Evolutionary conservation across 1,140 invertebrate genomes (phyloP).

Genomic region (Drosophila mojavensis): DNA sequence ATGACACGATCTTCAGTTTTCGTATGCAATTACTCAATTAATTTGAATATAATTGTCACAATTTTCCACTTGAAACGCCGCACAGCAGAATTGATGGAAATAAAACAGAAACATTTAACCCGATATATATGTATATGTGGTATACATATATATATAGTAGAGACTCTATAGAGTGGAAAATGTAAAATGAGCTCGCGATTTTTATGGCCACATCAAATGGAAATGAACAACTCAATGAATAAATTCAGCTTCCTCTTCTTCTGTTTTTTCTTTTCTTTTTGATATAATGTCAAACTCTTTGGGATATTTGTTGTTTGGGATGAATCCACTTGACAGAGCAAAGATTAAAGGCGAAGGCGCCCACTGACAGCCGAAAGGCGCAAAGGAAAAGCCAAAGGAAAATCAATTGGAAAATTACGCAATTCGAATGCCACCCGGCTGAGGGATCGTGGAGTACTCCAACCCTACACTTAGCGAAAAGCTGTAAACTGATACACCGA

Average conservation of each 20-base stretch:
- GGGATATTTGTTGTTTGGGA: background rate
- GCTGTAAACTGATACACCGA: too few species aligned
- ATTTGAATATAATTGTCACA: slow-evolving; percentile 83
- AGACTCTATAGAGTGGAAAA: slow-evolving; percentile 11
- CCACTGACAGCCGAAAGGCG: slow-evolving; percentile 53
- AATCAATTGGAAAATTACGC: slow-evolving; percentile 45
- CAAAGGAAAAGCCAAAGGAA: slow-evolving; percentile 27
- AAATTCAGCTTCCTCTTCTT: slow-evolving; percentile 25
- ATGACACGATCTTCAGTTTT: slow-evolving; percentile 46
- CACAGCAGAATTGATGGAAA: slow-evolving; percentile 52
- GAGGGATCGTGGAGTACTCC: slow-evolving; percentile 42
- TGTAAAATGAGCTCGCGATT: slow-evolving; percentile 69
- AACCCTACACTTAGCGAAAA: background rate
- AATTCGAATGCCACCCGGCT: slow-evolving; percentile 35
- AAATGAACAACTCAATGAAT: slow-evolving; percentile 63
- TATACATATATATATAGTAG: background rate
- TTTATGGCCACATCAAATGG: slow-evolving; percentile 75
- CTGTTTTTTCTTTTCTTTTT: slow-evolving; percentile 14
- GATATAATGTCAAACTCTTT: slow-evolving; percentile 80
- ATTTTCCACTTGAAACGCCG: slow-evolving; percentile 74
- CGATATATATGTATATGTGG: slow-evolving; percentile 12
- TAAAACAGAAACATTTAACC: slow-evolving; percentile 56
- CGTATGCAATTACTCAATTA: slow-evolving; percentile 80
- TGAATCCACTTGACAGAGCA: slow-evolving; percentile 65
- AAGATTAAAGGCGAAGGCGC: slow-evolving; percentile 44